Evolutionary conservation across 1,140 invertebrate species (phyloP), one percentile per base, ranked within the genome.

Genomic region (Drosophila sucinea): DNA sequence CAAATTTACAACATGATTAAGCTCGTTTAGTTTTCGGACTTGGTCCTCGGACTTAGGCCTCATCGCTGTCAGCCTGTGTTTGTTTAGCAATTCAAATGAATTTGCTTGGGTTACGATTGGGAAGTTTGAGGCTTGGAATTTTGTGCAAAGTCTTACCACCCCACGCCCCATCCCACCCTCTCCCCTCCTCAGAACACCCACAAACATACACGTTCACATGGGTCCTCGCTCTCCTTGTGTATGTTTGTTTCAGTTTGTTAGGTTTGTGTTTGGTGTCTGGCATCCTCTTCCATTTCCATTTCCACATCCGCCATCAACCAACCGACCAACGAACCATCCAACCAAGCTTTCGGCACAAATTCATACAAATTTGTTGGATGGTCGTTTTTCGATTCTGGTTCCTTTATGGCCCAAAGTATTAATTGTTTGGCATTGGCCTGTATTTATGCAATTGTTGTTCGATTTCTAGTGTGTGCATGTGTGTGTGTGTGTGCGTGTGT

Each of bases 1-100:
- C 74, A 87, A 87, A 87, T 87, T 87, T 87, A 87, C 84, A 80
- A 83, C 84, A 89, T 78, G 84, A 87, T 89, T 87, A 87, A 84
- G 84, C 74, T 75, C 77, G 69, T 83, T 83, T 87, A 72, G 79
- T 65, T 58, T 58, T 51, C 56, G 70, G 67, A 74, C 74, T 78
- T 58, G 40, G 66, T 41, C n/a, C 67, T 70, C 58, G 58, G 77
- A 65, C 70, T 44, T 61, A 77, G 56, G 51, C 60, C 58, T 73
- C 67, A 67, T 62, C 73, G 73, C 69, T 67, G 73, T 77, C 73
- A 70, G 66, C 51, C 60, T 70, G 70, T 80, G 80, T 87, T 89
- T 89, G 84, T 84, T 87, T 87, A 78, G 84, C 80, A 87, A 87
- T 87, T 83, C 84, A 89, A 87, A 87, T 87, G 77, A 89, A 81